These are phyloP conservation scores for Sparus aurata DNA, from an alignment of 2,797 vertebrate genomes.

Conservation along the genomic window DNA sequence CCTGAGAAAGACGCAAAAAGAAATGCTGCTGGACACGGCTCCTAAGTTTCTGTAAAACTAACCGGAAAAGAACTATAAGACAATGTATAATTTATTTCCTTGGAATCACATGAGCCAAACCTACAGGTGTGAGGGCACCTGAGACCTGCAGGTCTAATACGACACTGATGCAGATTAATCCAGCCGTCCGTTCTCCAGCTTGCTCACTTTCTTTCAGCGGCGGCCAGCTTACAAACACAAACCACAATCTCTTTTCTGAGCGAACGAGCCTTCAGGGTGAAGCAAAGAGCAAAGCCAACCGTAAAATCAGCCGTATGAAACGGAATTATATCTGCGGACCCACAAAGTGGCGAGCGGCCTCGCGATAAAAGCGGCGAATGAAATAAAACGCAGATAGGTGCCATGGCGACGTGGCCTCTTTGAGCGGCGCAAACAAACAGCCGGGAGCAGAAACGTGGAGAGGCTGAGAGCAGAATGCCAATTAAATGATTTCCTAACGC, in stretches of 20 bases:
- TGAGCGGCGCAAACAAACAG: slow-evolving; percentile 72
- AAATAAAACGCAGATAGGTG: slow-evolving; percentile 77
- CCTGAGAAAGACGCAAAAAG: no score
- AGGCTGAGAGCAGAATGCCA: slow-evolving; percentile 61
- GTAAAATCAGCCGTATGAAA: slow-evolving; percentile 71
- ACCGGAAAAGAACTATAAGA: not conserved
- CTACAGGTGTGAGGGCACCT: slow-evolving; percentile 4
- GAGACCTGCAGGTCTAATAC: not conserved
- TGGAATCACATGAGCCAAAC: not conserved
- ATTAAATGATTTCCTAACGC: slow-evolving; percentile 70
- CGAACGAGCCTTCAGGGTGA: slow-evolving; percentile 50
- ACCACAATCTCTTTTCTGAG: slow-evolving; percentile 33
- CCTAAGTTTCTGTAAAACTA: not conserved
- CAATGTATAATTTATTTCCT: not conserved
- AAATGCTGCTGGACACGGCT: no score
- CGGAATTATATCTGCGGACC: slow-evolving; percentile 73
- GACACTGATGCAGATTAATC: not conserved
- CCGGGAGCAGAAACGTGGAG: slow-evolving; percentile 43
- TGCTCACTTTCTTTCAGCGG: slow-evolving; percentile 26
- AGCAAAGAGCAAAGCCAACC: slow-evolving; percentile 66
- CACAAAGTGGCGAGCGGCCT: slow-evolving; percentile 67
- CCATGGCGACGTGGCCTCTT: slow-evolving; percentile 63
- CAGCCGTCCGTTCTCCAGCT: slow-evolving; percentile 12
- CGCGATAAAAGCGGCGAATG: slow-evolving; percentile 62
- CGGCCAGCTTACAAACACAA: slow-evolving; percentile 26